Base-by-base conservation (phyloP, 1,140 invertebrate species). In the Limonius californicus region DNA sequence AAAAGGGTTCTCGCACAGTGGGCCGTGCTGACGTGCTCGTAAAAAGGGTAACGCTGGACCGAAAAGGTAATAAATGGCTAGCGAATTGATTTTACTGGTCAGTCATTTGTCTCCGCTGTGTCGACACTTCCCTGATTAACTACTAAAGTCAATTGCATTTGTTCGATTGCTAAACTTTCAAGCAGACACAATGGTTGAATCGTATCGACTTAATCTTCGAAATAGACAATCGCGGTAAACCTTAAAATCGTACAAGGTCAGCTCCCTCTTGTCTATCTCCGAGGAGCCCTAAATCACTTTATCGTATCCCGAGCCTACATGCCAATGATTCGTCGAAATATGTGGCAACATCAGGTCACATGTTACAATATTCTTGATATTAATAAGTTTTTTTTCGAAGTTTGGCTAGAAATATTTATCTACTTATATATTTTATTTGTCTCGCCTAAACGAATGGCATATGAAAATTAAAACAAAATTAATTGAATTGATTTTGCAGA, bases 71-170 rank as follows among this genome's bases (percentile, higher is more conserved):
- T 35, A 62, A 62, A 62, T 45, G 60, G 32, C 55, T 30, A 30
- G 15, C 16, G 60, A 35, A 62, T 62, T 62, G 60, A 62, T 62
- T 62, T 62, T 62, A 47, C 54, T 62, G 60, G 60, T 62, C 60
- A 62, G 55, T 62, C 60, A 62, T 62, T 62, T 56, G 35, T 62
- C 60, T 61, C 59, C 19, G 54, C 32, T 35, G 12, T 18, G 42
- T 58, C 57, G 42, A 58, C 57, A 58, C 57, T 45, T 45, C 21
- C 19, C 42, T 58, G 54, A 55, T 55, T 55, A 55, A 55, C 54
- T 55, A 35, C 54, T 55, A 27, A 35, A 50, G 54, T 55, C 54
- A 55, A 55, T 55, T 55, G 54, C 54, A 55, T 55, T 55, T 55
- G 54, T 35, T 55, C 54, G 54, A 55, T 55, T 55, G 54, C 21